Percentiles rank a stretch among this genome's conserved stretches.
phyloP scores from a whole-genome alignment of 2,113 vertebrate species.

The Elachura formosa region DNA sequence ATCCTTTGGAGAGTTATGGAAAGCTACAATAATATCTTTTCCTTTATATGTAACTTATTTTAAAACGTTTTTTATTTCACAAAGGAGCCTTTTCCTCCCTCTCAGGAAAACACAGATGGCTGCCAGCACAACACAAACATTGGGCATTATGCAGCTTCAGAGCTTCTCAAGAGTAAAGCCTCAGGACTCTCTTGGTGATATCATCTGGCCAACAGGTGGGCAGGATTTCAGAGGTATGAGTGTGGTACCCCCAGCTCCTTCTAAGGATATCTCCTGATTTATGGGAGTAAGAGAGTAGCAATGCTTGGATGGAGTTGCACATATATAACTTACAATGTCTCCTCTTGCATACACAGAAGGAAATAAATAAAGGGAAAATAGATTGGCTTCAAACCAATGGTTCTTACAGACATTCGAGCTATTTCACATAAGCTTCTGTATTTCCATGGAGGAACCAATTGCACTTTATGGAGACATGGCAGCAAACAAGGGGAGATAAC shows the following conservation, averaged over 20 bases:
- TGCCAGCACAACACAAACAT: not conserved
- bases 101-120: not conserved
- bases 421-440: not conserved
- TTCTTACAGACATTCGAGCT: not conserved
- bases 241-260: not conserved
- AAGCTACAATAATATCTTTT: not conserved
- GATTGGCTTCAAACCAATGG: accelerated
- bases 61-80: not conserved
- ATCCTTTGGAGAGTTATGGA: not conserved
- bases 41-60: not conserved
- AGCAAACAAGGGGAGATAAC: not conserved
- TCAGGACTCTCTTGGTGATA: not conserved
- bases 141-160: not conserved
- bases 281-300: not conserved
- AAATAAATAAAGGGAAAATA: not conserved
- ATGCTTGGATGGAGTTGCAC: not conserved
- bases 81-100: not conserved
- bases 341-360: not conserved
- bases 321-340: not conserved
- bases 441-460: not conserved
- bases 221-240: not conserved
- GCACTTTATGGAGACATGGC: not conserved
- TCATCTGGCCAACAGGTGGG: not conserved
- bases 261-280: not conserved
- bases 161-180: not conserved